Evolutionary conservation across 1,140 invertebrate species (phyloP).

Genomic region (Diprion similis): DNA sequence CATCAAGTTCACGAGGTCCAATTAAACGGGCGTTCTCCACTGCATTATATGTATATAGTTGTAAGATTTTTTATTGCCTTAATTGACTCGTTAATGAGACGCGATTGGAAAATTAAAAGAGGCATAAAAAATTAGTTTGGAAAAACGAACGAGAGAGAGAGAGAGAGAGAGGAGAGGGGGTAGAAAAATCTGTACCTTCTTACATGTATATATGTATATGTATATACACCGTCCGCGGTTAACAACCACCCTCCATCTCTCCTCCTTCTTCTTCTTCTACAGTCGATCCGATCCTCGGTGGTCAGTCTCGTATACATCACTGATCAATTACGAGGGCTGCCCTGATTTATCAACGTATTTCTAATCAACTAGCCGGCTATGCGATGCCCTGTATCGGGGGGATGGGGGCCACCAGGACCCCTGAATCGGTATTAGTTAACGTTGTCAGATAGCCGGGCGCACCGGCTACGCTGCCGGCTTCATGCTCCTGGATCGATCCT

Average conservation of each 20-base stretch:
- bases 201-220: too few relatives aligned
- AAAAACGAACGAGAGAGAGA: background rate
- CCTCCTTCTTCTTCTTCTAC: background rate
- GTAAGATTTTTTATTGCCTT: too few relatives aligned
- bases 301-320: background rate
- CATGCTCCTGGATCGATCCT: slow-evolving; percentile 22
- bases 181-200: background rate
- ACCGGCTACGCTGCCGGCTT: slow-evolving; percentile 10
- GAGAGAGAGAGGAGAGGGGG: background rate
- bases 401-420: background rate
- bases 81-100: too few relatives aligned
- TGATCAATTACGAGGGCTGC: slow-evolving; percentile 12
- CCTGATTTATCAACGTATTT: slow-evolving; percentile 47
- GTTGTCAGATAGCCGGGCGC: slow-evolving; percentile 53
- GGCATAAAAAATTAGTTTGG: background rate
- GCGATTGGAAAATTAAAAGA: background rate
- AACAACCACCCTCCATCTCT: slow-evolving; percentile 3
- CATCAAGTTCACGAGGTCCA: too few relatives aligned
- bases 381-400: too few relatives aligned
- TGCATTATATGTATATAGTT: too few relatives aligned
- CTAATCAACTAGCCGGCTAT: slow-evolving; percentile 48
- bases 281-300: background rate
- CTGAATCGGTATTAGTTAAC: slow-evolving; percentile 56
- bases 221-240: too few relatives aligned
- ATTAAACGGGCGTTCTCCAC: too few relatives aligned